phyloP scores from a whole-genome alignment of 2,888 invertebrate genomes.

The Trichacis sp. region DNA sequence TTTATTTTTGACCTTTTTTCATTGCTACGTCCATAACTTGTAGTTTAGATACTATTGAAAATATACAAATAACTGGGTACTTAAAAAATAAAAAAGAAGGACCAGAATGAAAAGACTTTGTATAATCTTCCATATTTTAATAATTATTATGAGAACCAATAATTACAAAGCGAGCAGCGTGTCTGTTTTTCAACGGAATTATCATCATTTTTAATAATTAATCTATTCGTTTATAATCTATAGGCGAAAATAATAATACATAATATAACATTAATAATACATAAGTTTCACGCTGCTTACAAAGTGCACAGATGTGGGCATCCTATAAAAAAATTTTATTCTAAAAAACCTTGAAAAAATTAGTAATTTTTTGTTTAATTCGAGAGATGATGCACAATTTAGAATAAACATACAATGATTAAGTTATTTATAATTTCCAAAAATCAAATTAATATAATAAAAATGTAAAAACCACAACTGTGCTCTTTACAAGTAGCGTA shows the following conservation, averaged over 20 bases:
- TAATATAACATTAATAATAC: constrained; percentile 66
- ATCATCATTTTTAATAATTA: constrained; percentile 26
- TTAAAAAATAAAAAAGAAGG: neutral
- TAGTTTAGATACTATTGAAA: no score
- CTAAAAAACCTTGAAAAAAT: no score
- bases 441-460: no score
- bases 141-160: constrained; percentile 65
- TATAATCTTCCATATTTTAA: constrained; percentile 55
- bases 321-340: no score
- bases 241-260: constrained; percentile 55
- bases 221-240: constrained; percentile 46
- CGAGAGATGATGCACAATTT: no score
- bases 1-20: constrained; percentile 50
- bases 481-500: no score
- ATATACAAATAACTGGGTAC: no score
- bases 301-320: no score
- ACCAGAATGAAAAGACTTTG: neutral
- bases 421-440: no score
- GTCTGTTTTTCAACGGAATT: constrained; percentile 49
- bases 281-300: constrained; percentile 48
- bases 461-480: no score
- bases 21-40: neutral
- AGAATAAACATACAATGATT: no score
- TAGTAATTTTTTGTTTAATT: no score
- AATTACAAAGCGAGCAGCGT: constrained; percentile 66